A percentile compares a stretch with the other conserved stretches of the same genome.
Evolutionary conservation across 1,140 invertebrate genomes (phyloP).

Genomic region (Telenomus remus): DNA sequence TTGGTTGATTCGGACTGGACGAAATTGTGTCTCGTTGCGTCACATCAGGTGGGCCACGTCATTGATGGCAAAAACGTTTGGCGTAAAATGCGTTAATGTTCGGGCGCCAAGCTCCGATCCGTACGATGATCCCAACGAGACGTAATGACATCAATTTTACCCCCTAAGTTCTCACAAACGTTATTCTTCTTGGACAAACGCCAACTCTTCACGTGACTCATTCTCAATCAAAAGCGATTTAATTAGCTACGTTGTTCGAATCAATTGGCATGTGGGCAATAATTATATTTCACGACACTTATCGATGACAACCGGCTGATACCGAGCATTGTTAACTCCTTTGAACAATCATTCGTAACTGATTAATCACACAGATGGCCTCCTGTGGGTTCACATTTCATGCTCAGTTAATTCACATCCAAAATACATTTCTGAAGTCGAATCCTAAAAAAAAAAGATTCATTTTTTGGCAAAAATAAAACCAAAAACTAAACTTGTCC

Average conservation of each 20-base stretch:
- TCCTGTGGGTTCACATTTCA: conserved; percentile 61
- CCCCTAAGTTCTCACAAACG: conserved; percentile 59
- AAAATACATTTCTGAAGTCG: too few relatives aligned
- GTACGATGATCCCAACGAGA: conserved; percentile 52
- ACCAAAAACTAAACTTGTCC: too few relatives aligned
- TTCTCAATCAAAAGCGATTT: conserved; percentile 71
- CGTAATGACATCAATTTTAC: conserved; percentile 52
- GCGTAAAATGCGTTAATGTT: conserved; percentile 49
- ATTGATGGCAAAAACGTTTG: conserved; percentile 56
- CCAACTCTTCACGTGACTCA: conserved; percentile 63
- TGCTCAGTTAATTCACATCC: too few relatives aligned
- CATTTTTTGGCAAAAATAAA: too few relatives aligned
- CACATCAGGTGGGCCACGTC: conserved; percentile 52
- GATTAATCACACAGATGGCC: conserved; percentile 62
- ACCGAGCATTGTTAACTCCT: conserved; percentile 6
- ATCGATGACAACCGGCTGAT: conserved; percentile 31
- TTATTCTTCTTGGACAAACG: conserved; percentile 56
- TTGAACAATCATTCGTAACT: conserved; percentile 43
- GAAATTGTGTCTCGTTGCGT: conserved; percentile 36
- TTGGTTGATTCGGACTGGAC: conserved; percentile 22
- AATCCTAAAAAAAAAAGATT: too few relatives aligned
- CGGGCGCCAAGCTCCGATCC: conserved; percentile 49
- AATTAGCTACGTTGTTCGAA: conserved; percentile 70
- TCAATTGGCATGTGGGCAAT: conserved; percentile 72
- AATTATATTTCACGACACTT: conserved; percentile 56